A percentile compares a stretch with the other conserved stretches of the same genome.
Conservation (phyloP, 2,797 vertebrate species). For the Parauchenoglanis punctatus region DNA sequence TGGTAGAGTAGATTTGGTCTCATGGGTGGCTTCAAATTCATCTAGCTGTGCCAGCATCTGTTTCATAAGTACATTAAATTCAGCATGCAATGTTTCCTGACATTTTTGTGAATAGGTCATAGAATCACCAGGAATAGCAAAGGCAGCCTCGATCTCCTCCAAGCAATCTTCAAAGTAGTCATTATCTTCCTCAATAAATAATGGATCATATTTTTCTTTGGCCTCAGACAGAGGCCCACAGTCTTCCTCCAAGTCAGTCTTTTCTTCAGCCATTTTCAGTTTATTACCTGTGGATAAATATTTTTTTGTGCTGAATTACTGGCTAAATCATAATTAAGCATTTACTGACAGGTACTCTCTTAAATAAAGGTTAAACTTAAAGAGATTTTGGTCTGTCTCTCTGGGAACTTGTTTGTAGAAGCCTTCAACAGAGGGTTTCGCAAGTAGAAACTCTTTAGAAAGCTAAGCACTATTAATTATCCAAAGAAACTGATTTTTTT, state of each 20-base stretch:
- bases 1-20: slow-evolving; percentile 42
- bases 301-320: background rate
- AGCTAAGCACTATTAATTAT: background rate
- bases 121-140: slow-evolving; percentile 49
- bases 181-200: slow-evolving; percentile 71
- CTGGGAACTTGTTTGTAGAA: background rate
- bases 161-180: slow-evolving; percentile 53
- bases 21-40: slow-evolving; percentile 52
- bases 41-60: slow-evolving; percentile 57
- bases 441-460: background rate
- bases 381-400: background rate
- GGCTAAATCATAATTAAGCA: background rate
- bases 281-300: slow-evolving; percentile 29
- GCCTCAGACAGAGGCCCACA: slow-evolving; percentile 40
- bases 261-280: slow-evolving; percentile 64
- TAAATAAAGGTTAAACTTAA: background rate
- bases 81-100: slow-evolving; percentile 47
- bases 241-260: slow-evolving; percentile 47
- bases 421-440: background rate
- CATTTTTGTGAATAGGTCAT: slow-evolving; percentile 46
- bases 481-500: background rate
- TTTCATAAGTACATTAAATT: slow-evolving; percentile 58
- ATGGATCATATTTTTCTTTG: slow-evolving; percentile 53
- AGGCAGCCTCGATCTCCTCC: slow-evolving; percentile 54
- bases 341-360: background rate